These are phyloP conservation scores for Diplosoma virens DNA, from an alignment of 23 tunicate genomes.

Conservation along the genomic window DNA sequence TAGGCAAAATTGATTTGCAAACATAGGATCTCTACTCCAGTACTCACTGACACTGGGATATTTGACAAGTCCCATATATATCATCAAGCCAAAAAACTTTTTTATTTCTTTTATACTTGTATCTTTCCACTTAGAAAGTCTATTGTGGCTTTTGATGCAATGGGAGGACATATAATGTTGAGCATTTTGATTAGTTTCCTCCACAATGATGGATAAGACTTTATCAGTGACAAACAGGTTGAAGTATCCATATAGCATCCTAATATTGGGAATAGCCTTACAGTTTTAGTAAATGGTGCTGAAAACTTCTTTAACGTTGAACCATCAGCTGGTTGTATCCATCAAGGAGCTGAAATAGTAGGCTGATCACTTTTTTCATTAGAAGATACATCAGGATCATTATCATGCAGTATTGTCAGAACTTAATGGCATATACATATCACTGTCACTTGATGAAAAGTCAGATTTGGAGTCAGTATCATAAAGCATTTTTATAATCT, in stretches of 20 bases:
- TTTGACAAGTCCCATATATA: constrained; percentile 7
- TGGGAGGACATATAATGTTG: constrained; percentile 1
- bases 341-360: neutral
- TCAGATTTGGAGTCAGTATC: neutral
- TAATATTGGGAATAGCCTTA: neutral
- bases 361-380: neutral
- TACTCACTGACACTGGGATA: neutral
- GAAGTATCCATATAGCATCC: neutral
- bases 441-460: neutral
- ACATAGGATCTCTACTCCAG: constrained; percentile 2
- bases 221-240: constrained; percentile 1
- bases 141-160: neutral
- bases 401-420: neutral
- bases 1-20: neutral
- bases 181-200: constrained; percentile 8
- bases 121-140: constrained; percentile 10
- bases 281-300: neutral
- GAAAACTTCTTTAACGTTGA: neutral
- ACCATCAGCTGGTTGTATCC: constrained; percentile 11
- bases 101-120: neutral
- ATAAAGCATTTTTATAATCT: neutral
- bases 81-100: neutral
- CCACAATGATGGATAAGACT: neutral
- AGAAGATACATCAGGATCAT: constrained; percentile 1
- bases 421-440: neutral